These are phyloP conservation scores for Clepsis dumicolana DNA, from an alignment of 2,888 invertebrate genomes.

Conservation along the genomic window DNA sequence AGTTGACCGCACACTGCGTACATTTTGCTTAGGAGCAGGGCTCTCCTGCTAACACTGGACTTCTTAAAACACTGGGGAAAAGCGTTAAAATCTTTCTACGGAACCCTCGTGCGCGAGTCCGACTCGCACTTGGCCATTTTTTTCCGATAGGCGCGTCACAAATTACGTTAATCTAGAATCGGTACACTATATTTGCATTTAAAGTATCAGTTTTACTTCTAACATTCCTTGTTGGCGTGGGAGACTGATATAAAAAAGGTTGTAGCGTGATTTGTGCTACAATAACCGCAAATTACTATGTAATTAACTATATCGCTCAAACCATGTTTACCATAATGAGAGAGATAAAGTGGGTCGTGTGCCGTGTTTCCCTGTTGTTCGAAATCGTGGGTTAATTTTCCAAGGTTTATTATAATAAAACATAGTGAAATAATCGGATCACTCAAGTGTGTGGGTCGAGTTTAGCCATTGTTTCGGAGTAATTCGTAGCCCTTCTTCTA, in stretches of 20 bases:
- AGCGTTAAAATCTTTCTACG: too few relatives aligned
- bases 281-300: conserved; percentile 72
- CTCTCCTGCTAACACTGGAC: too few relatives aligned
- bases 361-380: conserved; percentile 29
- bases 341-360: conserved; percentile 67
- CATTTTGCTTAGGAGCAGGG: too few relatives aligned
- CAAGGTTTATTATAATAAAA: background rate
- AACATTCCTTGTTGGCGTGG: conserved; percentile 65
- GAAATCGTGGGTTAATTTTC: conserved; percentile 18
- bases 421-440: too few relatives aligned
- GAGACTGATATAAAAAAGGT: conserved; percentile 78
- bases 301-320: conserved; percentile 73
- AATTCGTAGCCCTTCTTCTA: too few relatives aligned
- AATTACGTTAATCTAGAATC: background rate
- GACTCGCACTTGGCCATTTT: too few relatives aligned
- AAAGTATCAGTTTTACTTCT: background rate
- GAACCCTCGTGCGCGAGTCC: too few relatives aligned
- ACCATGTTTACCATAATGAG: conserved; percentile 79
- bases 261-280: conserved; percentile 81
- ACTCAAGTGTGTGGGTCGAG: too few relatives aligned
- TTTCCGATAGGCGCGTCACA: too few relatives aligned
- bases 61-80: too few relatives aligned
- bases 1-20: too few relatives aligned
- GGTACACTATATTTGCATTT: background rate
- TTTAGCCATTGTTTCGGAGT: too few relatives aligned